Conservation (phyloP, 2,888 invertebrate genomes). For the Neoaliturus tenellus region DNA sequence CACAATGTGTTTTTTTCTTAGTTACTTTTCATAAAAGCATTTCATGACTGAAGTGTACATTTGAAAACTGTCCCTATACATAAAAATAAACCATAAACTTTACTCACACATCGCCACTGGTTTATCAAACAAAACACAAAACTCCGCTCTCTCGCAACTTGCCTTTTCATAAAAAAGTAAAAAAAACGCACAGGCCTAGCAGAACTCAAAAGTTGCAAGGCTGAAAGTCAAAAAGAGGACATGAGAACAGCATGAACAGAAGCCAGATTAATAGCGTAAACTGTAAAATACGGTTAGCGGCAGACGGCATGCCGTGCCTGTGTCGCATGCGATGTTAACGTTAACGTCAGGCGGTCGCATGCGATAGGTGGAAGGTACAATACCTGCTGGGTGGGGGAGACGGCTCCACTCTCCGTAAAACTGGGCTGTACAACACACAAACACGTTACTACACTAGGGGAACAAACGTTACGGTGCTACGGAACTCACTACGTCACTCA, state of each 20-base stretch:
- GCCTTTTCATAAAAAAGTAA: too few relatives aligned
- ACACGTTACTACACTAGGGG: slow-evolving; percentile 48
- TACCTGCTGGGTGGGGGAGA: slow-evolving; percentile 66
- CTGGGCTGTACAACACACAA: slow-evolving; percentile 60
- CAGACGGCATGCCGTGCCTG: background rate
- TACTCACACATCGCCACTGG: too few relatives aligned
- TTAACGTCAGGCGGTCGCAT: background rate
- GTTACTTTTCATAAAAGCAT: too few relatives aligned
- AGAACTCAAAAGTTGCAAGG: background rate
- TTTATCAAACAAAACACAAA: too few relatives aligned
- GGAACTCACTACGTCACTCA: background rate
- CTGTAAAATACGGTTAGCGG: slow-evolving; percentile 8
- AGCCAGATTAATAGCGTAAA: background rate
- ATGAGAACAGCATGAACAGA: background rate
- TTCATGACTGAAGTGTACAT: too few relatives aligned
- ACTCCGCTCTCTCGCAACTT: too few relatives aligned
- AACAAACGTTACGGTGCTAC: slow-evolving; percentile 7
- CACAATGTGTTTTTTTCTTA: too few relatives aligned
- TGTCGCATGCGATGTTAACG: background rate
- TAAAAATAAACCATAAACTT: too few relatives aligned
- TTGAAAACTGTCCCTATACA: too few relatives aligned
- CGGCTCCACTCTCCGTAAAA: slow-evolving; percentile 51
- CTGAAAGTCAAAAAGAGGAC: background rate
- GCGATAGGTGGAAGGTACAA: background rate
- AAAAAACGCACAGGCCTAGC: too few relatives aligned